Evolutionary conservation across 2,888 invertebrate species (phyloP), one percentile per base, ranked within the genome.

Genomic region (Melanchra persicariae): DNA sequence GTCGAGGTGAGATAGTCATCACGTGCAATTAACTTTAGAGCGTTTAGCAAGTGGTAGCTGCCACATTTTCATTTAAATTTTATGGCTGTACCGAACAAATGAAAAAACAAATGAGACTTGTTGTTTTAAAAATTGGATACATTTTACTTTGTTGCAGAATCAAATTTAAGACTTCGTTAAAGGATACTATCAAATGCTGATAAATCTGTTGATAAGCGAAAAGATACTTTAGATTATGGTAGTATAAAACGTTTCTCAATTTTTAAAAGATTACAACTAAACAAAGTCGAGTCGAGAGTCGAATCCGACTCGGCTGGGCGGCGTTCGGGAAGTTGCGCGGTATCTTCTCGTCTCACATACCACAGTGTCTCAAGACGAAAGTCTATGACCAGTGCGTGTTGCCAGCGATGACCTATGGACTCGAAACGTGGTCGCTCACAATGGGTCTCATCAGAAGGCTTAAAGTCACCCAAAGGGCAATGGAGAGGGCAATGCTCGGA

Each of bases 11-110:
- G 40, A 30, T 75, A 43, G 60, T 30, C 47, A 70, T 52, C 12
- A 30, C 19, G 24, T 49, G 57, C 68, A 45, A 74, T 79, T 79
- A 74, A 62, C 52, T 65, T 81, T 61, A 59, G 40, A 45, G 24
- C 64, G 17, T 59, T 58, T 52, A 75, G 12, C 52, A 40, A 74
- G 52, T 57, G 55, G 6, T 60, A 24, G n/a, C 3, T 52, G 30
- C 30, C 49, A 51, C 26, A 64, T 43, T 65, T 76, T 70, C n/a
- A 61, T 61, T 70, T 45, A 19, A 52, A 34, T 37, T 55, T 47
- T 22, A 60, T 70, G 51, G 6, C 40, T 30, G 7, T 19, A 57
- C 19, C 12, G 10, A 47, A 76, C 6, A 24, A 69, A 45, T 54
- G 1, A 54, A 54, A 52, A 58, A 40, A 54, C 5, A 1, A 52